Evolutionary conservation across 2,797 vertebrate genomes (phyloP).

Genomic region (Antrozous pallidus): DNA sequence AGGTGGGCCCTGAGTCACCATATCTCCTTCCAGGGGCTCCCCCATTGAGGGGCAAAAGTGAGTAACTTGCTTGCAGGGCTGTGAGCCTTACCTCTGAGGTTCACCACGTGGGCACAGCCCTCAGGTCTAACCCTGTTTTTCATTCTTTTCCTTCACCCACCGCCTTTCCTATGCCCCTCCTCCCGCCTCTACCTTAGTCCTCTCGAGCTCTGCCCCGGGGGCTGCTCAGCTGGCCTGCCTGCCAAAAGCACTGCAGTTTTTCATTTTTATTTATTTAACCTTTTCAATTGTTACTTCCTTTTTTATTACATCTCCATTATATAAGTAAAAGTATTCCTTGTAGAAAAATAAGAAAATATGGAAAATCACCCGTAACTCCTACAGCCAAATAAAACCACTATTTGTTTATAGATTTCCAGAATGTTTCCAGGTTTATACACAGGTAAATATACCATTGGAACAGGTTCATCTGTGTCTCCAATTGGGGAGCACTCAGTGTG

Average conservation of each 20-base stretch:
- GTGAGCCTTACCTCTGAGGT: background rate
- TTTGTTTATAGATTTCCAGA: background rate
- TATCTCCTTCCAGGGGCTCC: background rate
- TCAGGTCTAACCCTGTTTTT: background rate
- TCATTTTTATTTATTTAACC: background rate
- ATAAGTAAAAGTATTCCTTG: background rate
- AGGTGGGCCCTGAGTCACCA: background rate
- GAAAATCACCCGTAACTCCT: background rate
- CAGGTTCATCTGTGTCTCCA: background rate
- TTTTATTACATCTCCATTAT: background rate
- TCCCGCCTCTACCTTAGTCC: background rate
- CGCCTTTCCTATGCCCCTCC: background rate
- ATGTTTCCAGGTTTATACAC: background rate
- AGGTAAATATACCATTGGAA: background rate
- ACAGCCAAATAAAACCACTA: background rate
- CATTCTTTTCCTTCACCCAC: background rate
- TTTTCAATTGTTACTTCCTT: slow-evolving; percentile 11
- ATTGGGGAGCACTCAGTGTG: too few relatives aligned
- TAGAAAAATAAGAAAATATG: slow-evolving; percentile 28
- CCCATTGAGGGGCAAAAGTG: background rate
- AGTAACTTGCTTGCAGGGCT: background rate
- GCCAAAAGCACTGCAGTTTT: background rate
- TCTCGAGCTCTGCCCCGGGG: background rate
- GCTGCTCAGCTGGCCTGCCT: background rate
- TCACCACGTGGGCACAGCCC: background rate